Base-by-base conservation (phyloP, 2,888 invertebrate species). In the Ptilodon capucinus region DNA sequence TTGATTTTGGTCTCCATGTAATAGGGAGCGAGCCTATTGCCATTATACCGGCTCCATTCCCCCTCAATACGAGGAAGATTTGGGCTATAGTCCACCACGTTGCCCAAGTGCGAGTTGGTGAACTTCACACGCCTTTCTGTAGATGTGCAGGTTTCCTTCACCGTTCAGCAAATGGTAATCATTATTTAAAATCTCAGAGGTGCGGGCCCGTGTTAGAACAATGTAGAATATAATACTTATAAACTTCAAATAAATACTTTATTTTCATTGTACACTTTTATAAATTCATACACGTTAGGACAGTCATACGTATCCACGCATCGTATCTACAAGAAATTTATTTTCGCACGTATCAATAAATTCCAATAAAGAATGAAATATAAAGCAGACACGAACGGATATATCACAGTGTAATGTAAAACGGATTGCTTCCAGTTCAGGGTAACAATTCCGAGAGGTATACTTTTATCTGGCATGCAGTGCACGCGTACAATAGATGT, bases 401-500 rank as follows among this genome's bases (percentile, higher is more conserved):
- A 8, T 23, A 28, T 28, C 28, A 28, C 28, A n/a, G 8, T 11
- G 23, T 8, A 28, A 28, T 28, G 28, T 28, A 28, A 8, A n/a
- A 28, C 28, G n/a, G 28, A 28, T 28, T 28, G 11, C 32, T 14
- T 11, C 8, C 36, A 4, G 9, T 36, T 35, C 40, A 30, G 30
- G 32, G n/a, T n/a, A 28, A 32, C 42, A 13, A 43, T n/a, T 8
- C 25, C 32, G 32, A 30, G 44, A 13, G 42, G 44, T 40, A 39
- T 19, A 32, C 28, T 42, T 69, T 67, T 56, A 39, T 44, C 46
- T 55, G 64, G 46, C 61, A 45, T 30, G 35, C 58, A 69, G 58
- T 74, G 68, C 61, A 74, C 55, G 47, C 30, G 50, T 55, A 71
- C 74, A 80, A 78, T 76, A 74, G 66, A 74, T 53, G 79, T 79